phyloP scores from a whole-genome alignment of 2,113 vertebrate genomes.

The Asarcornis scutulata region DNA sequence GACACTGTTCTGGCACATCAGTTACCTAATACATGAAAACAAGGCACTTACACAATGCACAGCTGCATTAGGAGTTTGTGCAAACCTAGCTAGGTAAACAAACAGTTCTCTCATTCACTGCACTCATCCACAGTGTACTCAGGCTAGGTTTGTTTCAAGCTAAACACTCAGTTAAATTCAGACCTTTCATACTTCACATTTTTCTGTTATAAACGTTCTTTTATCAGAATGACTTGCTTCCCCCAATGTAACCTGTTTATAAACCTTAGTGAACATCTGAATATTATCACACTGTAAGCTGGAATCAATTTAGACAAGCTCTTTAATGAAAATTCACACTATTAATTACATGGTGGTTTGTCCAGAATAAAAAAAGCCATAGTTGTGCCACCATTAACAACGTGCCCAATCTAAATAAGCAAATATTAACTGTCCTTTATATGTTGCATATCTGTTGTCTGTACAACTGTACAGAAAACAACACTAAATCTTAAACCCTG shows the following conservation, averaged over 20 bases:
- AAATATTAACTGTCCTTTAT: background rate
- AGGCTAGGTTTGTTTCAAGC: background rate
- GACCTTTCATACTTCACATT: background rate
- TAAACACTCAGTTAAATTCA: background rate
- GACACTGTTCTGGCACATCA: background rate
- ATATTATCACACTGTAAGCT: background rate
- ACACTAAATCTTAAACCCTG: background rate
- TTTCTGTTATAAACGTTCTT: background rate
- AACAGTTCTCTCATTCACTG: background rate
- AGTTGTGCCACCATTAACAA: background rate
- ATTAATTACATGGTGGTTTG: background rate
- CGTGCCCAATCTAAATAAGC: background rate
- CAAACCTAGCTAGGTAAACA: background rate
- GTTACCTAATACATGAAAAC: background rate
- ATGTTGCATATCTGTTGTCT: background rate
- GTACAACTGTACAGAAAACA: background rate
- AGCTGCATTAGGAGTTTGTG: background rate
- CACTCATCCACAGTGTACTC: accelerated
- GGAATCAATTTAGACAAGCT: background rate
- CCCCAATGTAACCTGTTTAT: background rate
- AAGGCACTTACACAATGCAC: background rate
- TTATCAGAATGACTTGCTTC: background rate
- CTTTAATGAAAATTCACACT: background rate
- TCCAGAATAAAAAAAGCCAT: background rate
- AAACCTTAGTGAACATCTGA: background rate